Percentiles rank a stretch among this genome's conserved stretches.
phyloP scores from a whole-genome alignment of 2,888 invertebrate species.

The Kuschelorhynchus macadamiae region DNA sequence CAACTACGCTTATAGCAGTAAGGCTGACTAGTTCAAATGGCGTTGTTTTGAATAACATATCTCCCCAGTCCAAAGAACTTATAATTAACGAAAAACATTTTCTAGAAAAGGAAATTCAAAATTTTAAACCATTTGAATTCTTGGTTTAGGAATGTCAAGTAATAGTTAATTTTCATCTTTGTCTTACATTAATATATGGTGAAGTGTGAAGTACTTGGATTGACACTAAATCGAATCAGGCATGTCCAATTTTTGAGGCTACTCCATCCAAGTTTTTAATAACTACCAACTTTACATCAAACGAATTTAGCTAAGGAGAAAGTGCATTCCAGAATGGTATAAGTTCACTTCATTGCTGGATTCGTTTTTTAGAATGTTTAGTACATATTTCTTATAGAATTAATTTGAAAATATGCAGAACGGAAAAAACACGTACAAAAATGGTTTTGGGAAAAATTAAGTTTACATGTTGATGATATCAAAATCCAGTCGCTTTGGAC shows the following conservation, averaged over 20 bases:
- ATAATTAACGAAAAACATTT: too few relatives aligned
- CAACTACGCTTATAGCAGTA: too few relatives aligned
- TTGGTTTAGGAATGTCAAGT: too few relatives aligned
- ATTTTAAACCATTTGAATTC: too few relatives aligned
- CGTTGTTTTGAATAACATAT: too few relatives aligned
- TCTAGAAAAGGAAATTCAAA: too few relatives aligned
- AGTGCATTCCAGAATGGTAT: background rate
- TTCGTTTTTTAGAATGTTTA: background rate
- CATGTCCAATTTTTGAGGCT: constrained; percentile 5
- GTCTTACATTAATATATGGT: constrained; percentile 1
- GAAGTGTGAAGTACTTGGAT: background rate
- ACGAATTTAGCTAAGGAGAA: background rate
- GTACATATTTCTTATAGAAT: background rate
- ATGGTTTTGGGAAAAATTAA: background rate
- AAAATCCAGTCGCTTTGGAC: background rate
- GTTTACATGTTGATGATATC: background rate
- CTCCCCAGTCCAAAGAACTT: too few relatives aligned
- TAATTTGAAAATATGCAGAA: background rate
- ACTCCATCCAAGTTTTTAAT: constrained; percentile 5
- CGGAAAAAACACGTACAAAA: background rate
- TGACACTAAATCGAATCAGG: constrained; percentile 3
- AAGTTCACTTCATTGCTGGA: background rate
- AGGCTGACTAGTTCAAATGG: too few relatives aligned
- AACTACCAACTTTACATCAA: background rate
- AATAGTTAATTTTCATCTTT: background rate